These are phyloP conservation scores for Synanthedon formicaeformis DNA, from an alignment of 2,888 invertebrate genomes.

Conservation along the genomic window DNA sequence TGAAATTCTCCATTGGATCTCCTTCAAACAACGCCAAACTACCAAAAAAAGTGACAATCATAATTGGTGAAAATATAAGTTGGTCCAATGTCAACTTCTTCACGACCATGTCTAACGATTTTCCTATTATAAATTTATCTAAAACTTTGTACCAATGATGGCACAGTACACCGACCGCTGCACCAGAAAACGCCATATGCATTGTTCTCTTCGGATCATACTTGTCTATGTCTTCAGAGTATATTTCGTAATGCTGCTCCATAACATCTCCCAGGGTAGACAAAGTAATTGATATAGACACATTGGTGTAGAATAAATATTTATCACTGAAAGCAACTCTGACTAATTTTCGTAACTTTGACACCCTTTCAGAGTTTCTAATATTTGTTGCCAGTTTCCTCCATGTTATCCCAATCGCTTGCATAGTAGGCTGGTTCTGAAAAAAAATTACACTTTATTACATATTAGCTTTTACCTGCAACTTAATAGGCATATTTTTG, in stretches of 20 bases:
- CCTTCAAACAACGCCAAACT: slow-evolving; percentile 83
- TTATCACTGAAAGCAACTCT: slow-evolving; percentile 73
- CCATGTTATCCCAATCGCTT: slow-evolving; percentile 41
- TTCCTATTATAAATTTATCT: slow-evolving; percentile 81
- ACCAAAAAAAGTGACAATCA: slow-evolving; percentile 84
- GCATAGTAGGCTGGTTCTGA: slow-evolving; percentile 38
- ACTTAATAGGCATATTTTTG: slow-evolving; percentile 1
- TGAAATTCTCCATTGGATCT: slow-evolving; percentile 72
- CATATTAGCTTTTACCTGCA: not conserved
- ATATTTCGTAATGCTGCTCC: slow-evolving; percentile 86
- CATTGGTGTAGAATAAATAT: slow-evolving; percentile 84
- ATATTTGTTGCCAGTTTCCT: slow-evolving; percentile 35
- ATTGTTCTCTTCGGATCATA: slow-evolving; percentile 76
- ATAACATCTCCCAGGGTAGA: slow-evolving; percentile 85
- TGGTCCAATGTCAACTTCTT: slow-evolving; percentile 90
- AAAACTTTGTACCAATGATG: slow-evolving; percentile 91
- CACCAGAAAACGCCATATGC: slow-evolving; percentile 85
- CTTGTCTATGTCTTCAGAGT: slow-evolving; percentile 68
- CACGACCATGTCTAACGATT: slow-evolving; percentile 74
- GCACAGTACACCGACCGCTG: slow-evolving; percentile 83
- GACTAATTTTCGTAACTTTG: slow-evolving; percentile 26
- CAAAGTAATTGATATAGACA: slow-evolving; percentile 80
- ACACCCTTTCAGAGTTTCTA: slow-evolving; percentile 18
- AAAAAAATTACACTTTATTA: slow-evolving; percentile 5
- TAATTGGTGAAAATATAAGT: slow-evolving; percentile 86